Evolutionary conservation across 2,797 vertebrate species (phyloP).

Genomic region (Erpetoichthys calabaricus): DNA sequence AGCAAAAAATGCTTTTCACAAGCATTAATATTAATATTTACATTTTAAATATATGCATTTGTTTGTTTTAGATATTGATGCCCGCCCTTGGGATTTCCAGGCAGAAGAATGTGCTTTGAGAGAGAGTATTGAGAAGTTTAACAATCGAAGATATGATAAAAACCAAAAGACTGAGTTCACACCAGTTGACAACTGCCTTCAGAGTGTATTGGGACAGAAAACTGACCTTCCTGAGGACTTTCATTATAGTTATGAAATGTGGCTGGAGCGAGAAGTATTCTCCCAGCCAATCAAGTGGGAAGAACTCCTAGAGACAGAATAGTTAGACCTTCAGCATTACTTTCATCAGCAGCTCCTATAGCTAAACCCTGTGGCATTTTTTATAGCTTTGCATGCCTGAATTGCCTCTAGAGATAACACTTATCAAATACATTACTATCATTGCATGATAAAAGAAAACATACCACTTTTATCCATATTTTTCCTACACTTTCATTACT

Average conservation of each 20-base stretch:
- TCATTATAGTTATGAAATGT: conserved; percentile 85
- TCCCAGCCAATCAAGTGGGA: conserved; percentile 93
- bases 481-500: no score
- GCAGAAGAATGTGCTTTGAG: conserved; percentile 87
- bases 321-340: not conserved
- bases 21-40: no score
- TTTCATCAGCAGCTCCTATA: no score
- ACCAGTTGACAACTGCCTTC: conserved; percentile 90
- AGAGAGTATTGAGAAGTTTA: conserved; percentile 87
- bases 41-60: no score
- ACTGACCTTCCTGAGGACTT: conserved; percentile 84
- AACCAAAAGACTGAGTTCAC: conserved; percentile 66
- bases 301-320: conserved; percentile 64
- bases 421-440: no score
- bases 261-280: conserved; percentile 92
- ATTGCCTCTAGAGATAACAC: no score
- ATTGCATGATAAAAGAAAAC: no score
- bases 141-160: conserved; percentile 75
- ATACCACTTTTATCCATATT: no score
- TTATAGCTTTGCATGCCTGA: no score
- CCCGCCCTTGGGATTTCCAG: conserved; percentile 93
- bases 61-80: conserved; percentile 66
- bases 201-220: conserved; percentile 81
- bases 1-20: no score
- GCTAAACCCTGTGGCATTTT: no score